Conservation (phyloP, 1,140 invertebrate species). For the Trachelipus rathkii region DNA sequence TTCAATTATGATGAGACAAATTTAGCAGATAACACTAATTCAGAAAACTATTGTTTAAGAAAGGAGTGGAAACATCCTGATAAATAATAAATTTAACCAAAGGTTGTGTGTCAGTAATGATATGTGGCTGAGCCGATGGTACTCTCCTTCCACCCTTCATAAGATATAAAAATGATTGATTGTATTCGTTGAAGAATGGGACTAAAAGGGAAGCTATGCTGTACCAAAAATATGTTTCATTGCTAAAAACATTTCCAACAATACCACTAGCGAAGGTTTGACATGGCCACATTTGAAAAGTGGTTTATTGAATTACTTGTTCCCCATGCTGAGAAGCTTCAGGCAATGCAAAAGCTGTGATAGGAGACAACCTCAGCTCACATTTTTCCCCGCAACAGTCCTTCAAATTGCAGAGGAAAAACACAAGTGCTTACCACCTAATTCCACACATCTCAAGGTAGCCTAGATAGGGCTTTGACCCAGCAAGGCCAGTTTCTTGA, state of each 20-base stretch:
- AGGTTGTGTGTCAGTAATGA: conserved; percentile 47
- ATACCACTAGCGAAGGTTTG: conserved; percentile 49
- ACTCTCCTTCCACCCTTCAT: conserved; percentile 42
- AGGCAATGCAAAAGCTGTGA: conserved; percentile 49
- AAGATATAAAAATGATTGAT: conserved; percentile 46
- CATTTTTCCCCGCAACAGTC: conserved; percentile 50
- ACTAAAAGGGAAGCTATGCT: conserved; percentile 44
- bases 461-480: conserved; percentile 52
- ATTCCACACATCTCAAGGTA: conserved; percentile 50
- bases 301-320: conserved; percentile 47
- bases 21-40: not conserved
- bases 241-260: conserved; percentile 41
- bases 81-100: conserved; percentile 48
- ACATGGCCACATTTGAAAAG: conserved; percentile 48
- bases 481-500: conserved; percentile 35
- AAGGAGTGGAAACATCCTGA: conserved; percentile 49
- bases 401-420: conserved; percentile 47
- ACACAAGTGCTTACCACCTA: conserved; percentile 51
- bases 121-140: conserved; percentile 47
- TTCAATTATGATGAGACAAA: conserved; percentile 33
- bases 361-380: conserved; percentile 55
- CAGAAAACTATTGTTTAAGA: conserved; percentile 45
- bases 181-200: conserved; percentile 48
- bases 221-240: conserved; percentile 35
- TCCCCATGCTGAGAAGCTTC: conserved; percentile 43